These are phyloP conservation scores for Hemicrepidius hirtus DNA, from an alignment of 2,888 invertebrate species.

Conservation along the genomic window DNA sequence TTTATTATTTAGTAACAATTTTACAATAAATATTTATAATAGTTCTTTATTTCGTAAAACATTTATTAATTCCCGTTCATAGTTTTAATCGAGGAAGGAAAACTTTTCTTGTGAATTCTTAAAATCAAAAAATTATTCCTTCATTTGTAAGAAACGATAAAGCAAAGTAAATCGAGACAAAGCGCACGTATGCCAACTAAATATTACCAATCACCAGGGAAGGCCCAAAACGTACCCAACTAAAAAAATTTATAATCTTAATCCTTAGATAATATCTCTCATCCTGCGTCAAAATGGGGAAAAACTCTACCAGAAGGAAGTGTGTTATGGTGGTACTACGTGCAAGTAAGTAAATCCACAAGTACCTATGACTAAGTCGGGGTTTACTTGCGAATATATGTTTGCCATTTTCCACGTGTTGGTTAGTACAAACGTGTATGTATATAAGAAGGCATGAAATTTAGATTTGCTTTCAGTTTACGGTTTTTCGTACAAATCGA, in stretches of 20 bases:
- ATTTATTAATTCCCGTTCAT: no score
- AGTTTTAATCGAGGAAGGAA: no score
- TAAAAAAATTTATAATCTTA: neutral
- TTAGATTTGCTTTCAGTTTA: neutral
- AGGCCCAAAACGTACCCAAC: constrained; percentile 1
- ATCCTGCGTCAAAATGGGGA: constrained; percentile 11
- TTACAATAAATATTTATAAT: no score
- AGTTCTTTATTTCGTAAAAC: no score
- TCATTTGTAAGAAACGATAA: no score
- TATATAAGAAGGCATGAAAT: constrained; percentile 11
- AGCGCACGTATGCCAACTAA: neutral
- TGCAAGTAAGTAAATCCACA: constrained; percentile 23
- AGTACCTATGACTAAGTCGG: constrained; percentile 19
- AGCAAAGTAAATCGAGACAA: neutral
- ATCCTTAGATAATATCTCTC: neutral
- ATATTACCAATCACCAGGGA: neutral
- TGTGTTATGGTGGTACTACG: neutral
- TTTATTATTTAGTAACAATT: no score
- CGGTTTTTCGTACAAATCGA: constrained; percentile 3
- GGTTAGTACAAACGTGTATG: neutral
- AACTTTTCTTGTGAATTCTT: no score
- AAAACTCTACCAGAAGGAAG: constrained; percentile 7
- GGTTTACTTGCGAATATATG: constrained; percentile 6
- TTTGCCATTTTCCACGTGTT: neutral
- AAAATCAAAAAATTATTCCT: no score